Base-by-base conservation (phyloP, 2,888 invertebrate genomes). In the Teleogryllus oceanicus region DNA sequence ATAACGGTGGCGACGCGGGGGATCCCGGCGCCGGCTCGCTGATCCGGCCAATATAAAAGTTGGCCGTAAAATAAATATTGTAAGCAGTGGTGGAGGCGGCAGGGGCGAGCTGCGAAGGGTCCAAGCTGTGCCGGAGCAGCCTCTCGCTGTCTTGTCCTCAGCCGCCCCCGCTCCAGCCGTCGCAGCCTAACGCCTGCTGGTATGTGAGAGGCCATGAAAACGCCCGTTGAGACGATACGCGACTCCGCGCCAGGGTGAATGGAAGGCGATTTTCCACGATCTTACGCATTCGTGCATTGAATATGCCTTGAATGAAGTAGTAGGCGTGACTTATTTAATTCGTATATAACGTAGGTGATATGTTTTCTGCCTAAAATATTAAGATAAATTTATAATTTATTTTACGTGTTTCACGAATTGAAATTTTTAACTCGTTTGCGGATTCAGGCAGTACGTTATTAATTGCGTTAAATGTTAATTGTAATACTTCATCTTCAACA, bases 31-130 rank as follows among this genome's bases (percentile, higher is more conserved):
- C 62, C 16, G 62, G 62, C 62, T 62, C 62, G 62, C 62, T 62
- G 62, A 62, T 62, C 62, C 62, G 62, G 62, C 62, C 62, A 62
- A 62, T 62, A 62, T 62, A 62, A 62, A 62, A 62, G 62, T 62
- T 62, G 62, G 62, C 62, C 62, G 62, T 62, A 62, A 62, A 62
- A 62, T 62, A 62, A 62, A 62, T 62, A 62, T 62, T 62, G 62
- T 62, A 62, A n/a, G 62, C 62, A n/a, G 37, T 37, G n/a, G 62
- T 62, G 62, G n/a, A 13, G 62, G n/a, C 62, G 62, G 62, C 13
- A 8, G 62, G 12, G 62, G 62, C 62, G 62, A 1, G n/a, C 62
- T 3, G 4, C n/a, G 62, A 13, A 62, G 62, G 62, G n/a, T 37
- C 37, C 37, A 8, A 62, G 62, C 62, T 62, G 16, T 62, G 37